These are phyloP conservation scores for Meghimatium bilineatum DNA, from an alignment of 2,888 invertebrate genomes.

Conservation along the genomic window DNA sequence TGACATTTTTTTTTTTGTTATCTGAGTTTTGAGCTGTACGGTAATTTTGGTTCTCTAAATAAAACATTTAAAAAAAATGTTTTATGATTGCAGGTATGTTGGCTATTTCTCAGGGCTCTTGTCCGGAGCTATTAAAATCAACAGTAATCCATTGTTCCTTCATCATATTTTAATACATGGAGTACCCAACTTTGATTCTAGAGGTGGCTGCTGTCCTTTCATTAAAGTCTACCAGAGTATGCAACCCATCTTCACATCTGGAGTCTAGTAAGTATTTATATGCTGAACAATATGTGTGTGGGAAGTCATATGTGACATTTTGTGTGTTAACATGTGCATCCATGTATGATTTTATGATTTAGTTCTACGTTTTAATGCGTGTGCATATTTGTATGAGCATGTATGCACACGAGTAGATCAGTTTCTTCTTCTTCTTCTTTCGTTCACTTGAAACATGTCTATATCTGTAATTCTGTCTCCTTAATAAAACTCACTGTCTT, in stretches of 20 bases:
- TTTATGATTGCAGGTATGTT: constrained; percentile 84
- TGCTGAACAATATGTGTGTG: neutral
- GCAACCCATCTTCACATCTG: constrained; percentile 91
- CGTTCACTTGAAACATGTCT: too few species aligned
- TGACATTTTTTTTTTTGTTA: too few species aligned
- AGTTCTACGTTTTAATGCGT: neutral
- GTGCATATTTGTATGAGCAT: neutral
- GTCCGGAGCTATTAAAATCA: constrained; percentile 91
- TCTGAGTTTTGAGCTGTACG: too few species aligned
- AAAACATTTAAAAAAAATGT: too few species aligned
- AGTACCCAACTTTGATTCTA: constrained; percentile 84
- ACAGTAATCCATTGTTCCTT: constrained; percentile 89
- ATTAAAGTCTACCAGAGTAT: constrained; percentile 90
- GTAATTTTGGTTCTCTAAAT: too few species aligned
- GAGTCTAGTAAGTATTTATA: constrained; percentile 81
- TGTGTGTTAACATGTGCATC: neutral
- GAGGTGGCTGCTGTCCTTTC: constrained; percentile 80
- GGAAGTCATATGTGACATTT: neutral
- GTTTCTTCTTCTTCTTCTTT: too few species aligned
- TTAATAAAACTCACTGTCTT: too few species aligned
- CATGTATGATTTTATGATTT: neutral
- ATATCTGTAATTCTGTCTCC: too few species aligned
- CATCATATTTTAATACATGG: constrained; percentile 91
- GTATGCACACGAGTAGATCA: neutral
- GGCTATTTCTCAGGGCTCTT: constrained; percentile 93